phyloP scores from a whole-genome alignment of 2,888 invertebrate genomes.

The Phorcus lineatus region DNA sequence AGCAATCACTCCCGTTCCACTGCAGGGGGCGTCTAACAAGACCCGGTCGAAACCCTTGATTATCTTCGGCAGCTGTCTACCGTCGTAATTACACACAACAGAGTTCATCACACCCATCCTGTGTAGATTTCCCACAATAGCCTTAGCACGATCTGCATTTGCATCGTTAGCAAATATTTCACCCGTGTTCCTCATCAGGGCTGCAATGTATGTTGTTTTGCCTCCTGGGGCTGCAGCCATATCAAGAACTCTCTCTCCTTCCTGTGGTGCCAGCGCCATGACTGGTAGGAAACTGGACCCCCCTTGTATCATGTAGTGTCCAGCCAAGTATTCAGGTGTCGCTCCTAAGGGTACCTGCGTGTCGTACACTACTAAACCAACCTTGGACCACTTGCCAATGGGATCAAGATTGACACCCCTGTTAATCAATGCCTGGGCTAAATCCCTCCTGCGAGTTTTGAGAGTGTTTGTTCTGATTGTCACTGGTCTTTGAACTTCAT shows the following conservation, averaged over 20 bases:
- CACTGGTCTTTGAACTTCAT: slow-evolving; percentile 94
- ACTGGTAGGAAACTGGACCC: slow-evolving; percentile 98
- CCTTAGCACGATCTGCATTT: slow-evolving; percentile 86
- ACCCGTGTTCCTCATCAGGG: slow-evolving; percentile 98
- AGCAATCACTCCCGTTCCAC: slow-evolving; percentile 97
- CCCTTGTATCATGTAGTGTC: slow-evolving; percentile 96
- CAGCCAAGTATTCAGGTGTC: slow-evolving; percentile 98
- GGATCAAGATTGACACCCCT: slow-evolving; percentile 98
- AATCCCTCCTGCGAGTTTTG: slow-evolving; percentile 89
- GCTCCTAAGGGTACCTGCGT: slow-evolving; percentile 88
- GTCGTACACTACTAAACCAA: slow-evolving; percentile 96
- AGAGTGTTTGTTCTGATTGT: slow-evolving; percentile 97
- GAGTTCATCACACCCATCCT: slow-evolving; percentile 96
- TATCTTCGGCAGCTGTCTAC: slow-evolving; percentile 85
- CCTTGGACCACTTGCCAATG: slow-evolving; percentile 98
- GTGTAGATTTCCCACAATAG: slow-evolving; percentile 97
- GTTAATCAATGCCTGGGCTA: slow-evolving; percentile 95
- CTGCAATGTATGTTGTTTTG: slow-evolving; percentile 97
- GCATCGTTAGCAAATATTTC: slow-evolving; percentile 96
- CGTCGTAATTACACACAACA: slow-evolving; percentile 92
- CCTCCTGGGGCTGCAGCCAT: slow-evolving; percentile 99
- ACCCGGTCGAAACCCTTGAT: slow-evolving; percentile 96
- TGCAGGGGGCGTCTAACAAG: slow-evolving; percentile 97
- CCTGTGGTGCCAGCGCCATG: slow-evolving; percentile 97
- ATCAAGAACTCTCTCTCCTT: slow-evolving; percentile 93